Base-by-base conservation (phyloP, 1,140 invertebrate species). In the Lineus longissimus region DNA sequence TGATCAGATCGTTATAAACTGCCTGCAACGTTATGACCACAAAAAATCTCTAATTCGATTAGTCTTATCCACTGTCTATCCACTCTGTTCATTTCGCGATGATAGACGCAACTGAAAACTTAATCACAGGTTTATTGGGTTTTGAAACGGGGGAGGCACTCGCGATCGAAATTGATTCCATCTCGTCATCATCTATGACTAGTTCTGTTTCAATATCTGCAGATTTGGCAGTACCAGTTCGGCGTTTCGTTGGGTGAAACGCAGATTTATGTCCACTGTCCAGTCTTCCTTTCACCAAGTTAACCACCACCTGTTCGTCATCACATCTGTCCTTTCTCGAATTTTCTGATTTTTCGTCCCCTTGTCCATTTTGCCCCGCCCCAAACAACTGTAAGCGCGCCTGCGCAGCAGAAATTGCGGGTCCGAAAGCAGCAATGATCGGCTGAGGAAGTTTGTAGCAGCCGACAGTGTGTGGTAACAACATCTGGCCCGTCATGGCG, bases 91-190 rank as follows among this genome's bases (percentile, higher is more conserved):
- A 67, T 56, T 60, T 63, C 22, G 62, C 65, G 17, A 70, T 67
- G 23, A 70, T 65, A 29, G 69, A 67, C 27, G 64, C 69, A n/a
- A 70, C 66, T 1, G 69, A 70, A 47, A 70, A 70, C 36, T 70
- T 70, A 11, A 70, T 56, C 29, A 51, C 51, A 15, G 60, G 33
- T 31, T 36, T 27, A n/a, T 11, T 45, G 19, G 55, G 55, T 25
- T 51, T 41, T 30, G n/a, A 27, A 25, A 63, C 59, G 2, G 51
- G 40, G 0, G 59, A 17, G 15, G 56, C 57, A 7, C 61, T 63
- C 47, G 45, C 43, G 27, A 22, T 45, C 0, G 54, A 61, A 45
- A 40, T 61, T 25, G 33, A 19, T 54, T 30, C 30, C n/a, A 31
- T 62, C 1, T 25, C 17, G 27, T 56, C 23, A 15, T 30, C 47